Evolutionary conservation across 2,888 invertebrate genomes (phyloP), one percentile per base, ranked within the genome.

Genomic region (Drosophila subsilvestris): DNA sequence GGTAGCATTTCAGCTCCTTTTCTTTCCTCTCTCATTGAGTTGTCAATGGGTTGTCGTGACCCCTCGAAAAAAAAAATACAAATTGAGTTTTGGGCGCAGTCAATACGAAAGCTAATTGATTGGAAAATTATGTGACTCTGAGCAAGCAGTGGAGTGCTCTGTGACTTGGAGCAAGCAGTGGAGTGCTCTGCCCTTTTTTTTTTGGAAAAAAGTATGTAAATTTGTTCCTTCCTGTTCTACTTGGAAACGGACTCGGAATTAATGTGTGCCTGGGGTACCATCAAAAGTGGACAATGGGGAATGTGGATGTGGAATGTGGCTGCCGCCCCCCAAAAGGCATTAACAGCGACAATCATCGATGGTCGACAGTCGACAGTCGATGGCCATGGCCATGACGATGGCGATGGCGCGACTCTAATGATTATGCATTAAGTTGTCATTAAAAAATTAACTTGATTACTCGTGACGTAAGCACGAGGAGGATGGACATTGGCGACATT

Each of bases 391-490:
- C 43, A 57, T 51, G 60, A 32, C 51, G 37, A 50, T 51, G 71
- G 71, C 74, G n/a, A n/a, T n/a, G n/a, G n/a, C n/a, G n/a, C n/a
- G 73, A 55, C 63, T 51, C 37, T 82, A 87, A 88, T 87, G 83
- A 74, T 79, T 85, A 75, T 75, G 80, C 80, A 83, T 86, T 86
- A 83, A 79, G 78, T 66, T 82, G 83, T 71, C 86, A 79, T 88
- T 83, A 88, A 82, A 82, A 83, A 83, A 82, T 83, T 78, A 62
- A 71, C 74, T 80, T 72, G 74, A 84, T 81, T 88, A 81, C 79
- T 66, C 55, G 66, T 77, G 79, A 72, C 74, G 72, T 73, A 68
- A 75, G 67, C 53, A 25, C 14, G 4, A 2, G 22, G 22, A 14
- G n/a, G 12, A 44, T 6, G 12, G 22, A 12, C 45, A 29, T n/a